A percentile compares a stretch with the other conserved stretches of the same genome.
These are phyloP conservation scores for Papilio gigon DNA, from an alignment of 2,888 invertebrate species.

Conservation along the genomic window DNA sequence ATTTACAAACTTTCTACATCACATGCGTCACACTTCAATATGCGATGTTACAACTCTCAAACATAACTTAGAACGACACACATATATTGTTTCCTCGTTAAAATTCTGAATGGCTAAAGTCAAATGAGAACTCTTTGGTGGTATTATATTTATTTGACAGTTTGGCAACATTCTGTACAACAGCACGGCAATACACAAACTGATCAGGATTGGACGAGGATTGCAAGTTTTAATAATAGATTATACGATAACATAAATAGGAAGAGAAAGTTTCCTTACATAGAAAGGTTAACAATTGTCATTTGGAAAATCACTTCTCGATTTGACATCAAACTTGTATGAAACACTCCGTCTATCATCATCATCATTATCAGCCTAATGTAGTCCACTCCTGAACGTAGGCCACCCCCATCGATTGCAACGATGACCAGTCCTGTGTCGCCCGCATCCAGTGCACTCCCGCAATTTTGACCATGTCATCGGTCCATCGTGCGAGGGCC, in stretches of 20 bases:
- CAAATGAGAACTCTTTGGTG: constrained; percentile 31
- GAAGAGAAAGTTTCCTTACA: constrained; percentile 2
- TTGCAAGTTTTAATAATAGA: constrained; percentile 25
- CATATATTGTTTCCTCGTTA: constrained; percentile 39
- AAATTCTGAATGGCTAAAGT: constrained; percentile 39
- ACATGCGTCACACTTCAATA: constrained; percentile 29
- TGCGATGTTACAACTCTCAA: constrained; percentile 33
- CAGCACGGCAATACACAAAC: constrained; percentile 25
- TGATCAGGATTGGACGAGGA: constrained; percentile 23
- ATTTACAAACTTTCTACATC: constrained; percentile 36
- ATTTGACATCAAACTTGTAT: too few species aligned
- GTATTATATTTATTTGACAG: constrained; percentile 40
- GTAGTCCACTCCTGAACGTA: too few species aligned
- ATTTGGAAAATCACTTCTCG: too few species aligned
- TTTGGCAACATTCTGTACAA: constrained; percentile 31
- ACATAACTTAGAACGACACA: constrained; percentile 36
- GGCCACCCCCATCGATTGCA: too few species aligned
- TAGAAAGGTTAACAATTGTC: not conserved
- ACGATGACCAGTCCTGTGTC: too few species aligned
- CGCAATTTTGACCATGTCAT: too few species aligned
- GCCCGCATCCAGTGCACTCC: too few species aligned
- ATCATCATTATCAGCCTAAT: too few species aligned
- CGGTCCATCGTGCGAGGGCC: too few species aligned
- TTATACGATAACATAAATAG: constrained; percentile 21
- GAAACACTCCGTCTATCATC: too few species aligned